Conservation (phyloP, 2,113 vertebrate genomes). For the Mirza zaza region DNA sequence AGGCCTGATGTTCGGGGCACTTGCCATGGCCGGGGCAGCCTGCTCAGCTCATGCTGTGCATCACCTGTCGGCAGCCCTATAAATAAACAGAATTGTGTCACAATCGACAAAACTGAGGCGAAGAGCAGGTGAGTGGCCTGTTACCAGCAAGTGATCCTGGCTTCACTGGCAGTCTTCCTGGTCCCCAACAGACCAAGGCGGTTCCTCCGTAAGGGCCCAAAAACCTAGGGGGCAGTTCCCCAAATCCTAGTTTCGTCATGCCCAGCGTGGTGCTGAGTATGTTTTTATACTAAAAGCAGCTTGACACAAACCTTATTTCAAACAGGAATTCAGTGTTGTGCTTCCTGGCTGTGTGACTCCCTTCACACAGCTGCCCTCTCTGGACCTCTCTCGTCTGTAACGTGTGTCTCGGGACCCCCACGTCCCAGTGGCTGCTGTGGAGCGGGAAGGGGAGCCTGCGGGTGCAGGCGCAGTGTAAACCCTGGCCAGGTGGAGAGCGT, state of each 20-base stretch:
- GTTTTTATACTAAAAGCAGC: not conserved
- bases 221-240: not conserved
- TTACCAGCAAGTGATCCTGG: not conserved
- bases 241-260: not conserved
- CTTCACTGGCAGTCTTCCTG: not conserved
- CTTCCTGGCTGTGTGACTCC: not conserved
- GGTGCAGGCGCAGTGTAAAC: not conserved
- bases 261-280: accelerated
- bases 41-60: accelerated
- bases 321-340: not conserved
- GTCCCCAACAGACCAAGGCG: accelerated
- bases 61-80: too few relatives aligned
- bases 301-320: not conserved
- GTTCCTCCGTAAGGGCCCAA: not conserved
- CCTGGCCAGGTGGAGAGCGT: accelerated
- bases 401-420: not conserved
- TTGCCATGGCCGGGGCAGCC: accelerated
- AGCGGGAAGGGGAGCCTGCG: not conserved
- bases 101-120: not conserved
- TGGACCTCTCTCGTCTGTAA: not conserved
- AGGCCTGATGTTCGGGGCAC: too few relatives aligned
- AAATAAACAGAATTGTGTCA: not conserved
- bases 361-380: not conserved
- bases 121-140: not conserved
- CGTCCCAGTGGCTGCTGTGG: not conserved